Evolutionary conservation across 37 sponge, comb jelly and placozoan species (phyloP).

Genomic region (Eunapius fragilis): DNA sequence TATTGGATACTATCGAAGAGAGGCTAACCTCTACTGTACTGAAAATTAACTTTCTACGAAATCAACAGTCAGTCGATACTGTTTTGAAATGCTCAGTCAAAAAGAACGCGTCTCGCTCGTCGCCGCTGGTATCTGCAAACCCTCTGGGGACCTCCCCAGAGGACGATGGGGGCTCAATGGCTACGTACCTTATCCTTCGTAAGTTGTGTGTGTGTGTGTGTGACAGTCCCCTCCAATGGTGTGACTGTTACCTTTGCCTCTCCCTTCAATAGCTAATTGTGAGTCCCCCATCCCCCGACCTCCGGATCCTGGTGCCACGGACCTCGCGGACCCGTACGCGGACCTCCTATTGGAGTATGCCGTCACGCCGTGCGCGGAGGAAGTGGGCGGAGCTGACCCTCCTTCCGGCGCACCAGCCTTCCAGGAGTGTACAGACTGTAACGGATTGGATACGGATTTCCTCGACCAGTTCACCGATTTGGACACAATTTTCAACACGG

Average conservation of each 20-base stretch:
- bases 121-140: too few relatives aligned
- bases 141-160: not conserved
- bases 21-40: too few relatives aligned
- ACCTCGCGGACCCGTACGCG: not conserved
- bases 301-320: too few relatives aligned
- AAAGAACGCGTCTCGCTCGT: too few relatives aligned
- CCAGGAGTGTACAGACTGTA: conserved; percentile 31
- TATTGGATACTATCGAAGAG: too few relatives aligned
- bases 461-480: conserved; percentile 27
- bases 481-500: not conserved
- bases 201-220: too few relatives aligned
- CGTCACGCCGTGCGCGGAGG: not conserved
- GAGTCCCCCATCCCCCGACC: too few relatives aligned
- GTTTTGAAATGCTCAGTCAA: not conserved
- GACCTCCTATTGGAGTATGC: not conserved
- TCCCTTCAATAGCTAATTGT: too few relatives aligned
- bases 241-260: too few relatives aligned
- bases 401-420: not conserved
- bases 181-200: too few relatives aligned
- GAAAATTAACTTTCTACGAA: not conserved
- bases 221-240: too few relatives aligned
- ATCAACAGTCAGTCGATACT: not conserved
- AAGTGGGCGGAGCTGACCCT: not conserved
- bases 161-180: too few relatives aligned
- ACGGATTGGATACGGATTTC: conserved; percentile 31